Evolutionary conservation across 2,113 vertebrate species (phyloP), one percentile per base, ranked within the genome.

Genomic region (Acanthochromis polyacanthus): DNA sequence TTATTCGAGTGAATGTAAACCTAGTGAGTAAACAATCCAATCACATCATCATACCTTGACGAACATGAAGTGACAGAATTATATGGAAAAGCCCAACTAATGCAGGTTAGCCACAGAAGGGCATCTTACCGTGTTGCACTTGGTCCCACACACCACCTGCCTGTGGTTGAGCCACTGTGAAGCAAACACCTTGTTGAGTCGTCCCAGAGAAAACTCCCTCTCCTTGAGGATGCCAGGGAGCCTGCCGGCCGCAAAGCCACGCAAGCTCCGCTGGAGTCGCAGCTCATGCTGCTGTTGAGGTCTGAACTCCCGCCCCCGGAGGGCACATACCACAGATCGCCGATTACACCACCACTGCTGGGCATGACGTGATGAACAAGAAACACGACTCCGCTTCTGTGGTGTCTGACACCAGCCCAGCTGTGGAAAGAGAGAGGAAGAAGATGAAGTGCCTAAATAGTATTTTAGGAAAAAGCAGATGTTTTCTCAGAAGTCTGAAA

Each of bases 91-190:
- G 40, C 12, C 4, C 2, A 43, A 43, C 40, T 43, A 43, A 43
- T 15, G 40, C 40, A 43, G 20, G 19, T 23, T 16, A 36, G 12
- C 15, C 51, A 51, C 10, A 23, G 55, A 51, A 59, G 53, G 48
- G 32, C 7, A 55, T 75, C 97, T 96, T 86, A 99, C 98, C 82
- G 98, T 99, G 91, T 99, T 99, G 92, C 98, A 99, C 90, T 99
- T 99, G 82, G 98, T 99, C 83, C 98, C 98, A 62, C 98, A 99
- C 68, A 99, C 97, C 84, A 99, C 98, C 91, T 99, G 98, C 11
- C 96, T 95, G 81, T 99, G 97, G 92, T 98, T 99, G 84, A 99
- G 93, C 98, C 98, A 99, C 90, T 99, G 98, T 38, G 98, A 99
- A 0, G 98, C 98, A 81, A 99, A 99, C 73, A 99, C 98, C 93